Evolutionary conservation across 2,113 vertebrate genomes (phyloP), one percentile per base, ranked within the genome.

Genomic region (Ochotona curzoniae): DNA sequence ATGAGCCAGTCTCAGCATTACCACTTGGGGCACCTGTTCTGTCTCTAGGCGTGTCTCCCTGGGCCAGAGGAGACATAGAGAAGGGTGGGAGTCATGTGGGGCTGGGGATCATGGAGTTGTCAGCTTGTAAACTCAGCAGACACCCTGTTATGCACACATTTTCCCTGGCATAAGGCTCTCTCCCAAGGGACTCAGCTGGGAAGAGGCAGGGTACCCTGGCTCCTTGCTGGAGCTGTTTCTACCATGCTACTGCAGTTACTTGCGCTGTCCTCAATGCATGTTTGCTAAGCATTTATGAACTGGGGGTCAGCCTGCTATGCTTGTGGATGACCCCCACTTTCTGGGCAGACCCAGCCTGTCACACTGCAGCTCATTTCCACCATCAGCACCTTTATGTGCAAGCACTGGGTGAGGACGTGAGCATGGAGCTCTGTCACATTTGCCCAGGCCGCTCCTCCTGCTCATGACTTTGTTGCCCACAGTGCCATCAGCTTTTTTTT

Each of bases 111-210:
- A 0, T 1, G 38, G 4, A 18, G 32, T 21, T 38, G 26, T 5
- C 26, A 32, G 8, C n/a, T 49, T 30, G 32, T 30, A 63, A 14
- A 38, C 18, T 35, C 7, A 3, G 8, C 9, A 64, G 17, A 4
- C 21, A 60, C 44, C 51, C 11, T 13, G 4, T 0, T 0, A 1
- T 38, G 4, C 18, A 38, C 7, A 0, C 8, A 1, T 30, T 49
- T 89, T 74, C 32, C 30, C 49, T 87, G 44, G 3, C 8, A 44
- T 8, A 7, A 30, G 60, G 21, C 23, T 70, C 66, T 73, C 15
- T 93, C 54, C 44, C 38, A 44, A 44, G 38, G 38, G 38, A 44
- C 51, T 32, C 18, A 38, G n/a, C 15, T 60, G 49, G 81, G 64
- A 83, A 87, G 74, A 70, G 35, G 20, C 66, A 63, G 63, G 26